Conservation (phyloP, 2,888 invertebrate species). For the Rhingia rostrata region DNA sequence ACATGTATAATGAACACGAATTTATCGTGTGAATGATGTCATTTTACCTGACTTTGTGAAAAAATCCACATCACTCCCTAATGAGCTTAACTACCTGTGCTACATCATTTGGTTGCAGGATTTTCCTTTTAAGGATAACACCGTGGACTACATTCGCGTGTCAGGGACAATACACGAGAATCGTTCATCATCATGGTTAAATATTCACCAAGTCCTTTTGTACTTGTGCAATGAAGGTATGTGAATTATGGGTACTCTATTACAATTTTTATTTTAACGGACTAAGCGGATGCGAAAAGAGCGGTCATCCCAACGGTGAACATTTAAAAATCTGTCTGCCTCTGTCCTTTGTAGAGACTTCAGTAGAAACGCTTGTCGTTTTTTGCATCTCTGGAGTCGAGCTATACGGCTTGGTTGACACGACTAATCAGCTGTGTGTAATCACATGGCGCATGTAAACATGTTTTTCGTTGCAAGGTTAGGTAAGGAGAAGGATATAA, state of each 20-base stretch:
- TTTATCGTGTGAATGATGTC: slow-evolving; percentile 46
- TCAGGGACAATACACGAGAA: slow-evolving; percentile 36
- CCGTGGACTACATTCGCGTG: slow-evolving; percentile 46
- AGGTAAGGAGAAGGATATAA: slow-evolving; percentile 1
- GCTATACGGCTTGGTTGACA: slow-evolving; percentile 30
- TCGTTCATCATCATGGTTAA: slow-evolving; percentile 26
- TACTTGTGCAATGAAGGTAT: slow-evolving; percentile 48
- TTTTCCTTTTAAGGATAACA: slow-evolving; percentile 2
- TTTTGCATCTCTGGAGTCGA: background rate
- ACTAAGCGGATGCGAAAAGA: slow-evolving; percentile 19
- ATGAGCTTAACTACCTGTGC: slow-evolving; percentile 46
- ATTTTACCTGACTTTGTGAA: slow-evolving; percentile 34
- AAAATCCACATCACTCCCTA: slow-evolving; percentile 32
- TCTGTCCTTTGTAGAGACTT: slow-evolving; percentile 34
- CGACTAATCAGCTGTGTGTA: background rate
- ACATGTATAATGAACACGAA: background rate
- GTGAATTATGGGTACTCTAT: slow-evolving; percentile 1
- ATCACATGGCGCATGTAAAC: slow-evolving; percentile 18
- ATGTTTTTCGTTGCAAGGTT: slow-evolving; percentile 3
- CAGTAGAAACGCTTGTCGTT: slow-evolving; percentile 19
- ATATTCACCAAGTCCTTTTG: slow-evolving; percentile 41
- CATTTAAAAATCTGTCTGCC: background rate
- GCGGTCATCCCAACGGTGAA: slow-evolving; percentile 14
- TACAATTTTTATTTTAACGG: slow-evolving; percentile 18
- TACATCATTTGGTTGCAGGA: slow-evolving; percentile 11